These are phyloP conservation scores for Gymnocypris eckloni DNA, from an alignment of 2,797 vertebrate species.

Conservation along the genomic window DNA sequence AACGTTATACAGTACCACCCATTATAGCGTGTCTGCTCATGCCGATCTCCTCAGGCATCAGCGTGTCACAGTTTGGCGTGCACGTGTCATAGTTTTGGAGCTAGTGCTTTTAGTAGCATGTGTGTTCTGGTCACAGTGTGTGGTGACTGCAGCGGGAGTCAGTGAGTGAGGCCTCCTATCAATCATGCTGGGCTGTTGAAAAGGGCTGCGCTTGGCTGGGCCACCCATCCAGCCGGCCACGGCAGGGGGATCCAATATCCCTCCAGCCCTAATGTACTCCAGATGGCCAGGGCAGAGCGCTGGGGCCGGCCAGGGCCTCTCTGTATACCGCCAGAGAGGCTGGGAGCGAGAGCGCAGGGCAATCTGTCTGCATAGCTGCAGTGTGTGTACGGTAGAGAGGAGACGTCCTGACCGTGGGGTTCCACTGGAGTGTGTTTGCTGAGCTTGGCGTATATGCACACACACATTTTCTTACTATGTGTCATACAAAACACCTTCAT, in stretches of 20 bases:
- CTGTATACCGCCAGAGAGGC: constrained; percentile 27
- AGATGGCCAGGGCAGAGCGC: constrained; percentile 75
- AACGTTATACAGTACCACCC: constrained; percentile 35
- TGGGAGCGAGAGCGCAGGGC: constrained; percentile 4
- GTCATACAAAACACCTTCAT: background rate
- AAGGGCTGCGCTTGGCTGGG: constrained; percentile 71
- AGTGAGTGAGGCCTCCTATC: constrained; percentile 70
- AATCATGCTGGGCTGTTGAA: constrained; percentile 80
- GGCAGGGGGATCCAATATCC: constrained; percentile 82
- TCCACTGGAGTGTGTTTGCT: constrained; percentile 28
- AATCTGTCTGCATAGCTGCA: constrained; percentile 27
- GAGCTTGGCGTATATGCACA: constrained; percentile 1
- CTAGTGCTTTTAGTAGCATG: constrained; percentile 56
- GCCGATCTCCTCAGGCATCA: constrained; percentile 29
- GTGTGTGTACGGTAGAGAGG: constrained; percentile 22
- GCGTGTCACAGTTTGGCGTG: constrained; percentile 55
- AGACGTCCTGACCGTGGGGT: constrained; percentile 44
- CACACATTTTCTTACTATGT: background rate
- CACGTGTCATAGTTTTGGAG: constrained; percentile 63
- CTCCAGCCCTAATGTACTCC: constrained; percentile 79
- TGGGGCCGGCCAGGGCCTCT: constrained; percentile 51
- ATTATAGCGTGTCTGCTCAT: constrained; percentile 3
- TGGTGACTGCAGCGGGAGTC: constrained; percentile 50
- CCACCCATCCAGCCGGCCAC: constrained; percentile 81
- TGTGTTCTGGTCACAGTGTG: constrained; percentile 49